Base-by-base conservation (phyloP, 2,797 vertebrate species). In the Phrynocephalus guinanensis region DNA sequence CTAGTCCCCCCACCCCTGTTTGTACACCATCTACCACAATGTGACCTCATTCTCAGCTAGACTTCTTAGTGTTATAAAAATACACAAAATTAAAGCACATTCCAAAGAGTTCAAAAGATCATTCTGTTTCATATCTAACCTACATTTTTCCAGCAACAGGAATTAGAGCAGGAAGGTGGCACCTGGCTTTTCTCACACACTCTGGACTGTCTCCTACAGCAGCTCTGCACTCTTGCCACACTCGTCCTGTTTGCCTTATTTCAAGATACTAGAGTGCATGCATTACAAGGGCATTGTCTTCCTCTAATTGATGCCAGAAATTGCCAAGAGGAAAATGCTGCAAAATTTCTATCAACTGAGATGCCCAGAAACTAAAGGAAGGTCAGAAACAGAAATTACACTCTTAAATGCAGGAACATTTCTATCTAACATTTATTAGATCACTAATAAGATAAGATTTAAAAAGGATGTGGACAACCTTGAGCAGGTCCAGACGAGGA, bases 61-160 rank as follows among this genome's bases (percentile, higher is more conserved):
- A 82, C 88, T 91, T 67, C 86, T 30, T 86, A 77, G 81, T 71
- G 76, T 71, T 84, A 83, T 60, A 60, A 10, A 33, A 93, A 91
- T 1, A 1, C 81, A n/a, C n/a, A 75, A 56, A 85, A 88, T 90
- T 86, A 75, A 85, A 66, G 28, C 20, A 71, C 38, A 60, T 70
- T 63, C 67, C 26, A 26, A 70, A 20, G 48, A 71, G 30, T 79
- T 71, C 75, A 66, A 82, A 75, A 20, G 76, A 87, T 67, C 73
- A 82, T 67, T 68, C n/a, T 5, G 76, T 67, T 87, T 56, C 50
- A 71, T 38, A 33, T 79, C 30, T 24, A 82, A 77, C 6, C n/a
- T 77, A 77, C 30, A 82, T 20, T 77, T 76, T 79, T 79, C 18
- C 79, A 73, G 44, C 3, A 66, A 28, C n/a, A 26, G 33, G 20